Conservation (phyloP, 2,888 invertebrate genomes). For the Encarsia formosa region DNA sequence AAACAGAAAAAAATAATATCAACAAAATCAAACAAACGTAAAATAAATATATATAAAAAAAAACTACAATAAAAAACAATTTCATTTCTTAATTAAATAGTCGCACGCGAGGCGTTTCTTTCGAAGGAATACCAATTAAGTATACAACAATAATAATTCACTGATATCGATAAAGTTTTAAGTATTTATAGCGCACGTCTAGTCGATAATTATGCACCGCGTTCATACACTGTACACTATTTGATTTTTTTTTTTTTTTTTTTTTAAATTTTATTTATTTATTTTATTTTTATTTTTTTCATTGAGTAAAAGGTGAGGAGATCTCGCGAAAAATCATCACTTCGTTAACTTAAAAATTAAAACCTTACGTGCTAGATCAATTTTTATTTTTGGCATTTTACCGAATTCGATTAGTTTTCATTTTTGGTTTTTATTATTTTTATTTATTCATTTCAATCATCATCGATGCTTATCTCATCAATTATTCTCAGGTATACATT, state of each 20-base stretch:
- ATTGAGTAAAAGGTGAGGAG: no score
- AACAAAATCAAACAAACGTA: neutral
- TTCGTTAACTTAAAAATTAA: constrained; percentile 1
- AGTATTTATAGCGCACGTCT: constrained; percentile 45
- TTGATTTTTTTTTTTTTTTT: constrained; percentile 8
- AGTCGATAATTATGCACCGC: constrained; percentile 39
- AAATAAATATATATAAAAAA: constrained; percentile 2
- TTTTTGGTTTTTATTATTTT: constrained; percentile 13
- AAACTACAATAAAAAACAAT: neutral
- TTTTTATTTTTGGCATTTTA: constrained; percentile 35
- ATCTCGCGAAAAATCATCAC: constrained; percentile 9
- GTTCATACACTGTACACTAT: constrained; percentile 44
- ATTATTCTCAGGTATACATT: constrained; percentile 44
- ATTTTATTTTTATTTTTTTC: neutral
- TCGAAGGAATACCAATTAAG: constrained; percentile 39
- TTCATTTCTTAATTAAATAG: neutral
- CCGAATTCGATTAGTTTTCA: constrained; percentile 33
- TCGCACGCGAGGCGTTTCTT: constrained; percentile 24
- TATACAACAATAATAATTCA: constrained; percentile 39
- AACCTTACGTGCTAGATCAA: neutral
- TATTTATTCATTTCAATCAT: constrained; percentile 28
- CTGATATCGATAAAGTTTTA: constrained; percentile 39
- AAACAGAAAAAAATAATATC: neutral
- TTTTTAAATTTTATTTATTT: neutral
- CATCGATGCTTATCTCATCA: constrained; percentile 40